Base-by-base conservation (phyloP, 2,797 vertebrate species). In the Stomatorhinus walkeri region DNA sequence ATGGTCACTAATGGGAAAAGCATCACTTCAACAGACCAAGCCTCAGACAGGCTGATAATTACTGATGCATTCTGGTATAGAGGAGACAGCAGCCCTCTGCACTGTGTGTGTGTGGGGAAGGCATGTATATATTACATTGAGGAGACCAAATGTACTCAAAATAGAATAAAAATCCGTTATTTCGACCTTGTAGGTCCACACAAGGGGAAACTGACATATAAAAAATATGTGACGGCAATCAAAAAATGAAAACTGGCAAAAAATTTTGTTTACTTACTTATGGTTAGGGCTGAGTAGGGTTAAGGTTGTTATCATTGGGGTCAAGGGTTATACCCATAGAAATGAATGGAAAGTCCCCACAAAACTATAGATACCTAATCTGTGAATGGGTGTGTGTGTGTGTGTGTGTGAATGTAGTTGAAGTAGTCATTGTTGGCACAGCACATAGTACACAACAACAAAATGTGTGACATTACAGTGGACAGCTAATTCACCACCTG, bases 1-100 rank as follows among this genome's bases (percentile, higher is more conserved):
- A 83, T 72, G 51, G 88, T 85, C 16, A 88, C 72, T 89, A 88
- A 88, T 85, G 87, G 79, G 76, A 81, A 88, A 87, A 88, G 85
- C 72, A 59, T 84, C 59, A 19, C 79, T 43, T 88, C 59, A 89
- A 40, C 56, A 83, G 28, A 36, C 14, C 87, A 46, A 22, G 24
- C 24, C 7, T 88, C 16, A 61, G 72, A 79, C 85, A 56, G 85
- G 36, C 68, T 83, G 51, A 64, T 61, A n/a, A 79, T 87, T 76
- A 56, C 9, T 61, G 40, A 84, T 16, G 14, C 48, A 85, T 89
- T 85, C 88, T 24, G 16, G 59, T 9, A 81, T 8, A 81, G n/a
- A 46, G 7, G 87, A 19, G 22, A 24, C 4, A 19, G n/a, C 22
- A 22, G n/a, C 28, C 5, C 49, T 87, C 49, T n/a, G 51, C n/a